Base-by-base conservation (phyloP, 2,113 vertebrate species). In the Rana temporaria region DNA sequence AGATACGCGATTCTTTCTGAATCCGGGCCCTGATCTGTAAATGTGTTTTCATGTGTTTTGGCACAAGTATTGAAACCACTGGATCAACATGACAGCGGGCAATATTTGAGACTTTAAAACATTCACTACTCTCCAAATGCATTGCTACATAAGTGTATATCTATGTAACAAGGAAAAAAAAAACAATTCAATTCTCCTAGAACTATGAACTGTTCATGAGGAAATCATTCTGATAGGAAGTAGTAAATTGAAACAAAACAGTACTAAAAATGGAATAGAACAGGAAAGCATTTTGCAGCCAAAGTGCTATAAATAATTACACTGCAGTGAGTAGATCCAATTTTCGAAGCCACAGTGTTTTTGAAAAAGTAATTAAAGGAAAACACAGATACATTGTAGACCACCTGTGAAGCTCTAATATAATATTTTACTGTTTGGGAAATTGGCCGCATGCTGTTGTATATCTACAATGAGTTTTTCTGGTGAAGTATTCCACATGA, bases 251-350 rank as follows among this genome's bases (percentile, higher is more conserved):
- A 32, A 26, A 11, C 56, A 11, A 22, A 38, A 64, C 30, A 16
- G 11, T 11, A 24, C 79, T 63, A 81, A 53, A 81, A 72, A 72
- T 64, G 19, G 79, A 30, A 53, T 11, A 55, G 24, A n/a, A 67
- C 34, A 65, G 68, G 20, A 81, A 53, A 74, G 56, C 56, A 15
- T 32, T 68, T n/a, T 79, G 65, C 30, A 20, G 78, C 32, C 65
- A 79, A 59, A 57, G 65, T 7, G 24, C 52, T 68, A 69, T 56
- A 70, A 69, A 60, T 79, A 70, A 69, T 79, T 42, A 22, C 48
- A 38, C 30, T 70, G 78, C 53, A 62, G 56, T 20, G 42, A 3
- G n/a, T 14, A 62, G 56, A 57, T 57, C 32, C 20, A 57, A 56
- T 24, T 42, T 62, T 4, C 42, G 16, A 30, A 20, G 19, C 32